Evolutionary conservation across 2,797 vertebrate genomes (phyloP), one percentile per base, ranked within the genome.

Genomic region (Lacerta bilineata): DNA sequence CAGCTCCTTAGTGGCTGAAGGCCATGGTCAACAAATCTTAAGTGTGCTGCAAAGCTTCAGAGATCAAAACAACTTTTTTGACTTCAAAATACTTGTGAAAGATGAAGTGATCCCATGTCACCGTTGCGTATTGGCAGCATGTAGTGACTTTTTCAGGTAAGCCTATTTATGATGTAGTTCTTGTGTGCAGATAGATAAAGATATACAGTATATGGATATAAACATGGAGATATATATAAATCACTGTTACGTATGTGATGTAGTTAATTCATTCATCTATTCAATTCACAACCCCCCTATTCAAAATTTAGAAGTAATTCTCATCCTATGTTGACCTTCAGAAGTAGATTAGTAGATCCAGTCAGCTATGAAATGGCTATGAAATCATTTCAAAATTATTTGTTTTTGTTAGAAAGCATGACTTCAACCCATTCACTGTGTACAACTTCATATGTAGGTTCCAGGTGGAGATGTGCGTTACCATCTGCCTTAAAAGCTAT

Each of bases 91-190:
- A 92, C 96, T 96, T 39, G 97, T 98, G 88, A 98, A 98, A 95
- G 98, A 97, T 74, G 97, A 97, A 93, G 97, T 92, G 79, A 98
- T 99, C 83, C 98, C 98, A n/a, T 99, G 98, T 89, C 99, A 99
- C 94, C 98, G 99, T 86, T 99, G 98, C 94, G 98, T 99, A 88
- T 96, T 99, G 90, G 98, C 98, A 43, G 98, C 98, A 2, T 98
- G 98, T 96, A 99, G 99, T 95, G 98, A 99, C 96, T 99, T 99
- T 97, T 99, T 99, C 97, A 99, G 98, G 99, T 98, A 97, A 94
- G 91, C 11, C 4, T 87, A 81, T 80, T 88, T 92, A 87, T 87
- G 72, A 23, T 18, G 43, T 93, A 41, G 85, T 0, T 89, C 85
- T 94, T 80, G 50, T 89, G 87, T 18, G 91, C 88, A 4, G 1